These are phyloP conservation scores for Engystomops pustulosus DNA, from an alignment of 2,113 vertebrate species.

Conservation along the genomic window DNA sequence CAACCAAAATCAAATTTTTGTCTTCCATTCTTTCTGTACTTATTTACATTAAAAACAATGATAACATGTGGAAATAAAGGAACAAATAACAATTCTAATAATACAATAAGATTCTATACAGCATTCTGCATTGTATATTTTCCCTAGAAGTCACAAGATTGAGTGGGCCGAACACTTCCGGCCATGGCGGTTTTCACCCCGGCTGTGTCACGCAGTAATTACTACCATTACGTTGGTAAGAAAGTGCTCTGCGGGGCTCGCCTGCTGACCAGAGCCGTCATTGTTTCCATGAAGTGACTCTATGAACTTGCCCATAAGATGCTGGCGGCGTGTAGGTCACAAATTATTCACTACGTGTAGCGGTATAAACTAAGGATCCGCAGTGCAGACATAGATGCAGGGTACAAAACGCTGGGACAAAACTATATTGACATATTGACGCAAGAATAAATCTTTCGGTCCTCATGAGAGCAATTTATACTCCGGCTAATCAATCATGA, in stretches of 20 bases:
- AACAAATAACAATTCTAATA: not conserved
- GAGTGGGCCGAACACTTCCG: not conserved
- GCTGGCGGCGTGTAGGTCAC: slow-evolving; percentile 19
- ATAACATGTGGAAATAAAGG: no score
- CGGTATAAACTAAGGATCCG: slow-evolving; percentile 7
- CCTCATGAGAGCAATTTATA: slow-evolving; percentile 46
- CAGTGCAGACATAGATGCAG: slow-evolving; percentile 24
- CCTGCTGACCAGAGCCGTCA: not conserved
- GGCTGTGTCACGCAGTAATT: not conserved
- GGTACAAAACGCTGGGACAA: slow-evolving; percentile 31
- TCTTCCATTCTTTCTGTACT: no score
- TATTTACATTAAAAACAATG: not conserved
- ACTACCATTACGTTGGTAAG: not conserved
- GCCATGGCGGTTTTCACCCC: not conserved
- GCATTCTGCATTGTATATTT: not conserved
- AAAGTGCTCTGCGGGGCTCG: not conserved
- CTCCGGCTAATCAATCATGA: slow-evolving; percentile 40
- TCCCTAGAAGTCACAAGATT: not conserved
- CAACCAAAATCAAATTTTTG: no score
- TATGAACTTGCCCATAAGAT: not conserved
- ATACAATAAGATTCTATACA: not conserved
- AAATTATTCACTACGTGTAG: slow-evolving; percentile 15
- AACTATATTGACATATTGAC: slow-evolving; percentile 43
- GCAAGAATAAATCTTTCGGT: slow-evolving; percentile 38
- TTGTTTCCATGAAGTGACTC: not conserved